A percentile compares a stretch with the other conserved stretches of the same genome.
These are phyloP conservation scores for Leucoma salicis DNA, from an alignment of 2,888 invertebrate genomes.

Conservation along the genomic window DNA sequence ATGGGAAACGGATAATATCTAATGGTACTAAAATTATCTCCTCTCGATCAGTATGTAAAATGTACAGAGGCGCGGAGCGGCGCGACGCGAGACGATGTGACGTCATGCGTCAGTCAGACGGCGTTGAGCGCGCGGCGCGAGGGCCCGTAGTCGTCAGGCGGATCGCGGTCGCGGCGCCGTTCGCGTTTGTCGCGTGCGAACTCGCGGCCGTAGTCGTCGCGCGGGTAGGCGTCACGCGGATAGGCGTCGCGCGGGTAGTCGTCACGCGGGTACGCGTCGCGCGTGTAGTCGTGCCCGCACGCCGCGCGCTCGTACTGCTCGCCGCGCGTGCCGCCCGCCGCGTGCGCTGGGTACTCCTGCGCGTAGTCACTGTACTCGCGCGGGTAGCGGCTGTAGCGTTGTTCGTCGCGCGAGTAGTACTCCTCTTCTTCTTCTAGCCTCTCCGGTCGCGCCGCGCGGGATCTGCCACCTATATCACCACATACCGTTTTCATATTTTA, in stretches of 20 bases:
- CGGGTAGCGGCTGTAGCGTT: slow-evolving; percentile 50
- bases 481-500: not conserved
- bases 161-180: slow-evolving; percentile 65
- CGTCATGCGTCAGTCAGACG: slow-evolving; percentile 84
- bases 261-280: slow-evolving; percentile 63
- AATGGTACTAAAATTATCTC: slow-evolving; percentile 77
- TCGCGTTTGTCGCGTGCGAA: slow-evolving; percentile 69
- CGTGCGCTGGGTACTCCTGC: slow-evolving; percentile 35
- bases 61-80: slow-evolving; percentile 80
- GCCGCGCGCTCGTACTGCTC: slow-evolving; percentile 43
- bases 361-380: slow-evolving; percentile 48
- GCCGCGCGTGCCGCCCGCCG: slow-evolving; percentile 42
- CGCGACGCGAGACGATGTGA: slow-evolving; percentile 75
- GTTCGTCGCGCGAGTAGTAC: slow-evolving; percentile 62
- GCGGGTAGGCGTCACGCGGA: slow-evolving; percentile 61
- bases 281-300: slow-evolving; percentile 58
- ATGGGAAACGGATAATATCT: slow-evolving; percentile 80
- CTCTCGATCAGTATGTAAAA: slow-evolving; percentile 57
- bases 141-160: slow-evolving; percentile 82
- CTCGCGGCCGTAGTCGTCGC: slow-evolving; percentile 74
- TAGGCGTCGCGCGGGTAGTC: slow-evolving; percentile 73
- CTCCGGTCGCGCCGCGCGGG: slow-evolving; percentile 77
- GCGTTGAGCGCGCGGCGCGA: slow-evolving; percentile 88
- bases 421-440: slow-evolving; percentile 78
- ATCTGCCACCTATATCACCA: slow-evolving; percentile 53